Evolutionary conservation across 2,113 vertebrate genomes (phyloP).

Genomic region (Thunnus thynnus): DNA sequence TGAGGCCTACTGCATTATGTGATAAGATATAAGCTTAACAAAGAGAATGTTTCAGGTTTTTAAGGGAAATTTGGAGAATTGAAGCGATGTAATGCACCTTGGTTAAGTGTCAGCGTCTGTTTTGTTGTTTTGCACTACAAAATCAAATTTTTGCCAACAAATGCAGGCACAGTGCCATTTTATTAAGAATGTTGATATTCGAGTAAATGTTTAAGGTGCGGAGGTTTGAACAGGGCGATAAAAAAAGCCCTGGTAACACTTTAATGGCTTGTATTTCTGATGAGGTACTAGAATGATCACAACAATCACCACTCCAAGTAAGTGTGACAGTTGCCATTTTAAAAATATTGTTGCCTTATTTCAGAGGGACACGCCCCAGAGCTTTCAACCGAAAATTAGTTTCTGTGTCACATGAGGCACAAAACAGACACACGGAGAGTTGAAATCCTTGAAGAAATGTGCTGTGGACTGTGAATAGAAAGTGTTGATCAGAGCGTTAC

Average conservation of each 20-base stretch:
- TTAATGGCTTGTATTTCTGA: slow-evolving; percentile 56
- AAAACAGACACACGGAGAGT: slow-evolving; percentile 51
- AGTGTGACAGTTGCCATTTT: slow-evolving; percentile 80
- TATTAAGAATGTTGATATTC: slow-evolving; percentile 71
- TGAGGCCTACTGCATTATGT: slow-evolving; percentile 96
- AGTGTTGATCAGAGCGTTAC: slow-evolving; percentile 59
- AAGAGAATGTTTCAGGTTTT: slow-evolving; percentile 66
- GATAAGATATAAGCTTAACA: slow-evolving; percentile 56
- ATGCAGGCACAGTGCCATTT: slow-evolving; percentile 64
- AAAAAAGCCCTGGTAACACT: slow-evolving; percentile 36
- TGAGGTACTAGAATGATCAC: slow-evolving; percentile 64
- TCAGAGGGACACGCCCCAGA: slow-evolving; percentile 73
- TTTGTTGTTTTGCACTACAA: slow-evolving; percentile 80
- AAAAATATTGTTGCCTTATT: slow-evolving; percentile 84
- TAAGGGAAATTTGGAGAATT: slow-evolving; percentile 39
- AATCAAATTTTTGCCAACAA: slow-evolving; percentile 63
- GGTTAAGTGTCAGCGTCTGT: slow-evolving; percentile 62
- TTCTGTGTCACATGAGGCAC: slow-evolving; percentile 65
- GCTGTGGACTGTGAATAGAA: slow-evolving; percentile 64
- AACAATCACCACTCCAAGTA: slow-evolving; percentile 69
- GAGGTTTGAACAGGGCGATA: slow-evolving; percentile 30
- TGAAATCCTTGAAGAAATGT: slow-evolving; percentile 64
- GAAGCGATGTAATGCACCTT: slow-evolving; percentile 62
- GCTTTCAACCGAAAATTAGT: slow-evolving; percentile 67
- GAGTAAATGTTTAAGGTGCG: slow-evolving; percentile 52